Evolutionary conservation across 2,113 vertebrate genomes (phyloP).

Genomic region (Solea senegalensis): DNA sequence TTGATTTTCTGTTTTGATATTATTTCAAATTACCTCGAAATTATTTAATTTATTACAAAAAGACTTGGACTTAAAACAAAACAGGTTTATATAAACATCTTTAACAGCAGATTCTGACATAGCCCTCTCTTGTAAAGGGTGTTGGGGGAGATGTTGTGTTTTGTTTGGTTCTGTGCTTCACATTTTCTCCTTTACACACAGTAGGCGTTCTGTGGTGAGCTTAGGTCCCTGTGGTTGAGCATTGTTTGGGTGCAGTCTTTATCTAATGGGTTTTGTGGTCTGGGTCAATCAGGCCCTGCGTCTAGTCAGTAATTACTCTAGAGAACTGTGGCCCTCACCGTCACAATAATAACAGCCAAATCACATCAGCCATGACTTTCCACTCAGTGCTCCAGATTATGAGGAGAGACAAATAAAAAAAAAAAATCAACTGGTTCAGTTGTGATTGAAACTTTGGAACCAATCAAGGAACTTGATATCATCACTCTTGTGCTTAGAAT

Average conservation of each 20-base stretch:
- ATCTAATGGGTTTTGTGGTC: constrained; percentile 73
- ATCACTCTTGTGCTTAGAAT: constrained; percentile 49
- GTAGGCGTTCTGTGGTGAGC: constrained; percentile 52
- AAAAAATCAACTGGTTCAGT: constrained; percentile 16
- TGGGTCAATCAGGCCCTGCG: constrained; percentile 70
- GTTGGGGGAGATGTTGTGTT: constrained; percentile 3
- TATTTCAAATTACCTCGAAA: no score
- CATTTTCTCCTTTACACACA: constrained; percentile 50
- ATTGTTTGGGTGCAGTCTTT: constrained; percentile 71
- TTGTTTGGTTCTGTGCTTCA: constrained; percentile 33
- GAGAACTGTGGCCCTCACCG: constrained; percentile 67
- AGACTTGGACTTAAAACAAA: not conserved
- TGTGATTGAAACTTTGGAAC: constrained; percentile 39
- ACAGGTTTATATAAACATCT: constrained; percentile 3
- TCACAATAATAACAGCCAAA: constrained; percentile 72
- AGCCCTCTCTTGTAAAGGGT: constrained; percentile 6
- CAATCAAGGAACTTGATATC: constrained; percentile 63
- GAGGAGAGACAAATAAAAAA: constrained; percentile 48
- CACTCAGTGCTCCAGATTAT: constrained; percentile 70
- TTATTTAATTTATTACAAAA: no score
- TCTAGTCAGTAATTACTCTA: constrained; percentile 75
- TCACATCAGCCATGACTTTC: constrained; percentile 75
- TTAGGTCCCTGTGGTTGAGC: constrained; percentile 64
- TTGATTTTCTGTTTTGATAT: no score
- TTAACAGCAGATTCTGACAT: constrained; percentile 27